These are phyloP conservation scores for Leptopilina boulardi DNA, from an alignment of 1,140 invertebrate genomes.

Conservation along the genomic window DNA sequence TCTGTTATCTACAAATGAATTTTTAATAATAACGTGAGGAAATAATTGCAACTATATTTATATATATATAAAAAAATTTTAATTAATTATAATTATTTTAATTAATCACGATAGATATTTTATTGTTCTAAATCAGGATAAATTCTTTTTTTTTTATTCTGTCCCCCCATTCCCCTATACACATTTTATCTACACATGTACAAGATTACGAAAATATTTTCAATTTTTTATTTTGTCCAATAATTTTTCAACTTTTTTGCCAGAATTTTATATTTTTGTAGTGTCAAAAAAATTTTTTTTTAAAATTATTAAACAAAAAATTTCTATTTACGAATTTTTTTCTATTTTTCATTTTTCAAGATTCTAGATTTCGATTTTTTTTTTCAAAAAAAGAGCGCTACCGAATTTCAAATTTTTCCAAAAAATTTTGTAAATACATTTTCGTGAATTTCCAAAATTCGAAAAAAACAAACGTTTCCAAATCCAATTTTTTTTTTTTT, in stretches of 20 bases:
- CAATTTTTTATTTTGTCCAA: neutral
- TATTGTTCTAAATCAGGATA: constrained; percentile 5
- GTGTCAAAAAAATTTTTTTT: too few species aligned
- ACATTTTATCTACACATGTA: constrained; percentile 27
- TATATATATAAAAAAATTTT: too few species aligned
- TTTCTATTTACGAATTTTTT: neutral
- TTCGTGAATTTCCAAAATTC: too few species aligned
- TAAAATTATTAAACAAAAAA: too few species aligned
- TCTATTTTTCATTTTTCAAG: neutral
- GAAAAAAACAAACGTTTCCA: too few species aligned
- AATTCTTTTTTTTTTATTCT: neutral
- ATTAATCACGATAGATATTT: neutral
- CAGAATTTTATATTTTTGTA: too few species aligned
- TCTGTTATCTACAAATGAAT: constrained; percentile 1
- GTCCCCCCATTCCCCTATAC: constrained; percentile 18
- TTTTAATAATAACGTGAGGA: neutral
- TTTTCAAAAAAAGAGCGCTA: neutral
- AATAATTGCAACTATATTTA: neutral
- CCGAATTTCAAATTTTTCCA: neutral
- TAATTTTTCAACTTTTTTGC: neutral
- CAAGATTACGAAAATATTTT: constrained; percentile 1
- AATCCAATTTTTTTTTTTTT: neutral
- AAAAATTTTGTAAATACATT: too few species aligned
- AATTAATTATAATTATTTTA: constrained; percentile 1
- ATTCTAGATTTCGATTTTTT: neutral